phyloP scores from a whole-genome alignment of 2,888 invertebrate species.

The Caenorhabditis sp. region DNA sequence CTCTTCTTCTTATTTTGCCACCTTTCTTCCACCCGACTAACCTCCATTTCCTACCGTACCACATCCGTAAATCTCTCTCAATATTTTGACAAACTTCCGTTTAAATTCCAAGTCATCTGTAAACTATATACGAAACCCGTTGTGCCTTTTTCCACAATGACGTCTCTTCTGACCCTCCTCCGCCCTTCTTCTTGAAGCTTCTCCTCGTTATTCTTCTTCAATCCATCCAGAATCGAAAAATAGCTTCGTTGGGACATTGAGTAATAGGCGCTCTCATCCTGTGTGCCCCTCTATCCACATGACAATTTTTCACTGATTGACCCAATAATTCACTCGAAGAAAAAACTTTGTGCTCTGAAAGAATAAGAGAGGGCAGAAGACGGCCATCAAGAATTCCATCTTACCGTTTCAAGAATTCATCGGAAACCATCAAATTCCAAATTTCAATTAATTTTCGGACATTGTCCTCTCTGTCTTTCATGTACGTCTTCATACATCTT shows the following conservation, averaged over 20 bases:
- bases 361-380: conserved; percentile 6
- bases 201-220: conserved; percentile 3
- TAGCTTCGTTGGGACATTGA: conserved; percentile 48
- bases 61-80: conserved; percentile 20
- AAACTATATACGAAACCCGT: conserved; percentile 18
- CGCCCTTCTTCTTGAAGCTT: not conserved
- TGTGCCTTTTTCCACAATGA: conserved; percentile 1
- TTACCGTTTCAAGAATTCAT: conserved; percentile 17
- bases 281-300: conserved; percentile 22
- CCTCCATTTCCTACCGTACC: conserved; percentile 27
- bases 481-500: not conserved
- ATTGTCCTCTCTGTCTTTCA: conserved; percentile 31
- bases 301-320: conserved; percentile 44
- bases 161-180: conserved; percentile 23
- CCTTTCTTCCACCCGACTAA: conserved; percentile 24
- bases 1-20: not conserved
- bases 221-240: conserved; percentile 30
- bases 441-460: conserved; percentile 55
- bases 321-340: conserved; percentile 22
- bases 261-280: conserved; percentile 33
- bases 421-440: conserved; percentile 16
- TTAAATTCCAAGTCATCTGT: conserved; percentile 47
- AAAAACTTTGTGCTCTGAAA: conserved; percentile 2
- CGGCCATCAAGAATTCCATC: conserved; percentile 29
- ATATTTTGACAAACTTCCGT: conserved; percentile 36